Evolutionary conservation across 2,797 vertebrate genomes (phyloP).

Genomic region (Nyctibius grandis): DNA sequence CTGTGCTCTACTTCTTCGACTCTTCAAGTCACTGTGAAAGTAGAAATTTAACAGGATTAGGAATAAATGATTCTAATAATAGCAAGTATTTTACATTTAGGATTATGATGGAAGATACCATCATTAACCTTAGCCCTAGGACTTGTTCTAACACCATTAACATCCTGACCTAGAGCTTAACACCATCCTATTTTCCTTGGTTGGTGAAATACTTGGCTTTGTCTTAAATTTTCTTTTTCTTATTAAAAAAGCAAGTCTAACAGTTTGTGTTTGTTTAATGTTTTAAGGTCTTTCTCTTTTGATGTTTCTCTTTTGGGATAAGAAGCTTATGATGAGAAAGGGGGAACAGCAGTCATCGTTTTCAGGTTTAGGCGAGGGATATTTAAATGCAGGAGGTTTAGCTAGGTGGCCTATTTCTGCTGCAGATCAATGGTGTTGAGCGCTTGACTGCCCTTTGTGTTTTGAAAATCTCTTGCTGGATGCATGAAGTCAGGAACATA

Average conservation of each 20-base stretch:
- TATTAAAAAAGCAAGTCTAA: not conserved
- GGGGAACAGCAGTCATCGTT: not conserved
- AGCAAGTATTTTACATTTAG: constrained; percentile 71
- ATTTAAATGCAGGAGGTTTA: constrained; percentile 37
- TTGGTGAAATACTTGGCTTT: constrained; percentile 49
- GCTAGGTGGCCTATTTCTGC: constrained; percentile 42
- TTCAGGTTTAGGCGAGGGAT: constrained; percentile 24
- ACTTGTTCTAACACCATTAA: constrained; percentile 65
- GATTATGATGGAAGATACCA: constrained; percentile 65
- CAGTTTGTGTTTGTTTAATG: constrained; percentile 57
- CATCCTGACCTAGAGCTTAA: constrained; percentile 57
- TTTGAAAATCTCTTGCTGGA: constrained; percentile 16
- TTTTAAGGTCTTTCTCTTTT: constrained; percentile 52
- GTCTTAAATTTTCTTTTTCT: constrained; percentile 28
- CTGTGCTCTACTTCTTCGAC: constrained; percentile 56
- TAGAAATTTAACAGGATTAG: constrained; percentile 71
- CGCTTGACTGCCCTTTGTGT: constrained; percentile 7
- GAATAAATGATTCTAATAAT: constrained; percentile 73
- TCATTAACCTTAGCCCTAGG: constrained; percentile 70
- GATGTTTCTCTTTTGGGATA: constrained; percentile 42
- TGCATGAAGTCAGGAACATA: not conserved
- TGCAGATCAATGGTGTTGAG: constrained; percentile 25
- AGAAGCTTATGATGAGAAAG: constrained; percentile 46
- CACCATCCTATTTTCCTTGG: constrained; percentile 32
- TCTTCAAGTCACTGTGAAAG: constrained; percentile 60